Conservation (phyloP, 1,140 invertebrate species). For the Polypedilum vanderplanki region DNA sequence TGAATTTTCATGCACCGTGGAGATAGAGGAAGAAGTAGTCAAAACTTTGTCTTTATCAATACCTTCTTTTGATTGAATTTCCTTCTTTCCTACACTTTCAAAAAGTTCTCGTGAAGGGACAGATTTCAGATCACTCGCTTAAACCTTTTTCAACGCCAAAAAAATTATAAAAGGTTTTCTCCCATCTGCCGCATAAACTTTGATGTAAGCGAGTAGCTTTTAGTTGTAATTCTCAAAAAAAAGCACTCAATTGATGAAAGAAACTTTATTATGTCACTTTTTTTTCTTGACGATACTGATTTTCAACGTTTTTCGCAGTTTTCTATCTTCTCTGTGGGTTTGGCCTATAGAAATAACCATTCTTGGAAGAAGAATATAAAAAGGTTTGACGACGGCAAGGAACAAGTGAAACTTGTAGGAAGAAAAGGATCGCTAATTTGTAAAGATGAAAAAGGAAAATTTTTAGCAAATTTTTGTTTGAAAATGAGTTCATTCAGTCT, state of each 20-base stretch:
- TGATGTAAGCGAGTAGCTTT: not conserved
- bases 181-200: too few species aligned
- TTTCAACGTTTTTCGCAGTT: not conserved
- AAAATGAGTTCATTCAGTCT: too few species aligned
- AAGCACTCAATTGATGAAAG: not conserved
- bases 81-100: too few species aligned
- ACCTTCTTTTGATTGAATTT: too few species aligned
- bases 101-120: too few species aligned
- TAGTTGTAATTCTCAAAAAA: not conserved
- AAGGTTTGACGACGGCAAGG: not conserved
- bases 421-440: not conserved
- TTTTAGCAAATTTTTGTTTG: too few species aligned
- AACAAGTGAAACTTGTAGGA: not conserved
- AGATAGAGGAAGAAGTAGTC: too few species aligned
- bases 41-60: too few species aligned
- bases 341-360: not conserved
- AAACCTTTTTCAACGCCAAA: too few species aligned
- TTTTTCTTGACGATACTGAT: not conserved
- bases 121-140: too few species aligned
- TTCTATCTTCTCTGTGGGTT: not conserved
- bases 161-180: too few species aligned
- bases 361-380: not conserved
- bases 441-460: not conserved
- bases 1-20: too few species aligned
- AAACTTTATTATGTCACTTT: conserved; percentile 11